phyloP scores from a whole-genome alignment of 2,888 invertebrate genomes.

The Maniola hyperantus region DNA sequence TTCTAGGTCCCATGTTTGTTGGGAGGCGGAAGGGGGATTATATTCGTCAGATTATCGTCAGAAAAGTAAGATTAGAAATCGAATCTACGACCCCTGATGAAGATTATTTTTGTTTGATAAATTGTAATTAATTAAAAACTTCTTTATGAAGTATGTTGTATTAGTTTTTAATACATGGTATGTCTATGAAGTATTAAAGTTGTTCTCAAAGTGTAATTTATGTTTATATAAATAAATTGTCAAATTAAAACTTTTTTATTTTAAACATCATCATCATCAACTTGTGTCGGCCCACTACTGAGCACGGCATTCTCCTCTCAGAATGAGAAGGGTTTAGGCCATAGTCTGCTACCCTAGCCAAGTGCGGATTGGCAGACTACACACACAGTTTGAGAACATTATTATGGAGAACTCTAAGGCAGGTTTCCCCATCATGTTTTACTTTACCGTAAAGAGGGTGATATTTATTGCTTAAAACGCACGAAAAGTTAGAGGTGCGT shows the following conservation, averaged over 20 bases:
- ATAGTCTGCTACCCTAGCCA: too few relatives aligned
- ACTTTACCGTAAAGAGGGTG: too few relatives aligned
- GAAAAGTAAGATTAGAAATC: neutral
- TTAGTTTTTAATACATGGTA: conserved; percentile 1
- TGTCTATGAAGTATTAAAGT: conserved; percentile 17
- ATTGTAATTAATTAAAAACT: neutral
- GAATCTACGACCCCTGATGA: conserved; percentile 1
- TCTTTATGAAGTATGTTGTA: neutral
- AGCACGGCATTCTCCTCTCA: too few relatives aligned
- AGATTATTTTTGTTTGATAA: neutral
- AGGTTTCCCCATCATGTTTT: too few relatives aligned
- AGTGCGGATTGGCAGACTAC: too few relatives aligned
- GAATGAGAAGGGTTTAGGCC: too few relatives aligned
- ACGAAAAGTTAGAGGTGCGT: too few relatives aligned
- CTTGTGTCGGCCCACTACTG: too few relatives aligned
- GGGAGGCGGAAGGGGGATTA: neutral
- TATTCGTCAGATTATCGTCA: neutral
- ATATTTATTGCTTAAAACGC: too few relatives aligned
- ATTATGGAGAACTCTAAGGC: too few relatives aligned
- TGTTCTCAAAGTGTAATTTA: conserved; percentile 20
- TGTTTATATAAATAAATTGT: conserved; percentile 11
- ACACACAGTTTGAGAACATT: too few relatives aligned
- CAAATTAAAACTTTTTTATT: neutral
- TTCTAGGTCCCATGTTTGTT: neutral
- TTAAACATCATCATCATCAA: too few relatives aligned